phyloP scores from a whole-genome alignment of 2,797 vertebrate species.

The Cetoscarus ocellatus region DNA sequence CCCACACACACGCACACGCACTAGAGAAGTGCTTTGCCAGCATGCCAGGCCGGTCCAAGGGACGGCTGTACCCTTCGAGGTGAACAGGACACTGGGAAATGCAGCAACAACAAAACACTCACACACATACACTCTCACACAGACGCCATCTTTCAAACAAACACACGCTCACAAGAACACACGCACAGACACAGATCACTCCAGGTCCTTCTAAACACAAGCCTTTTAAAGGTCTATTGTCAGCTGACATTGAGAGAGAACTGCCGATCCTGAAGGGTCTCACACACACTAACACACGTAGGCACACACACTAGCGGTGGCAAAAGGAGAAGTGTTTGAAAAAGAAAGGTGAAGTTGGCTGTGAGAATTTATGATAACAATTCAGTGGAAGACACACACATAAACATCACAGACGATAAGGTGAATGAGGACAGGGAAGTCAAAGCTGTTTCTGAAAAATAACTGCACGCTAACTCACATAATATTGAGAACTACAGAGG shows the following conservation, averaged over 20 bases:
- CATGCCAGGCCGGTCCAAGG: constrained; percentile 81
- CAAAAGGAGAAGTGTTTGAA: constrained; percentile 74
- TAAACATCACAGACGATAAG: constrained; percentile 39
- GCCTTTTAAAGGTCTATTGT: constrained; percentile 78
- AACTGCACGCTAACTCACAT: constrained; percentile 12
- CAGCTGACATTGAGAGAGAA: constrained; percentile 76
- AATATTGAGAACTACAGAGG: constrained; percentile 33
- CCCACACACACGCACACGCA: constrained; percentile 52
- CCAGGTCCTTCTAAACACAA: constrained; percentile 75
- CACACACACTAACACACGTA: constrained; percentile 35
- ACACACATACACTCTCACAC: constrained; percentile 56
- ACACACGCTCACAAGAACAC: constrained; percentile 40
- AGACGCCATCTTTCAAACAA: neutral
- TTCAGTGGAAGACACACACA: constrained; percentile 58
- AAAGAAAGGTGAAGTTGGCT: constrained; percentile 70
- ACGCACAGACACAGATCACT: constrained; percentile 53
- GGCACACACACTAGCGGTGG: constrained; percentile 19
- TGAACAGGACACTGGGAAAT: constrained; percentile 85
- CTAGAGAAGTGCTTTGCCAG: constrained; percentile 82
- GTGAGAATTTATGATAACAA: constrained; percentile 68
- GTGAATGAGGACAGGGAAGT: constrained; percentile 73
- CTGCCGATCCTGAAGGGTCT: constrained; percentile 54
- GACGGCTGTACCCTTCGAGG: constrained; percentile 83
- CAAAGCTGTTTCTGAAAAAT: constrained; percentile 42
- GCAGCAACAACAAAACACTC: constrained; percentile 82